Percentiles rank a stretch among this genome's conserved stretches.
These are phyloP conservation scores for Belgica antarctica DNA, from an alignment of 2,888 invertebrate species.

Conservation along the genomic window DNA sequence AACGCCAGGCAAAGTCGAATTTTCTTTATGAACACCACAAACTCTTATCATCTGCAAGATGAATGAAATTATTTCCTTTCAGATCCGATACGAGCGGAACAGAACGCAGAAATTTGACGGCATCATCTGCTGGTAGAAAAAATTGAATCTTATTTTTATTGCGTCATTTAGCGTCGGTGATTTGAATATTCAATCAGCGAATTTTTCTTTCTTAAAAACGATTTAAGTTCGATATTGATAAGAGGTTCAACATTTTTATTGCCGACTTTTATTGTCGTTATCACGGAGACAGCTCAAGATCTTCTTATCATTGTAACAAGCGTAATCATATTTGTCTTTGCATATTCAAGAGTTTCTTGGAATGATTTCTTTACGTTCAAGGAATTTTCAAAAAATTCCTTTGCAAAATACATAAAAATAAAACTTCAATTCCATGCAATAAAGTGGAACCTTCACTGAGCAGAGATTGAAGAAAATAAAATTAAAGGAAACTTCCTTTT, in stretches of 20 bases:
- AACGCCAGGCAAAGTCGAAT: neutral
- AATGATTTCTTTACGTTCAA: no score
- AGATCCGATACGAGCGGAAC: neutral
- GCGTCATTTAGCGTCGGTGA: conserved; percentile 38
- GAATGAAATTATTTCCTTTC: neutral
- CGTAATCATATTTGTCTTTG: no score
- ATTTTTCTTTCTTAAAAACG: neutral
- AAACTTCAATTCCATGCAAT: no score
- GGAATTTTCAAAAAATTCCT: no score
- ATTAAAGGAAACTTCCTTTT: neutral
- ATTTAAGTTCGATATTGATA: conserved; percentile 8
- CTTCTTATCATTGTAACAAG: no score
- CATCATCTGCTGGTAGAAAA: conserved; percentile 36
- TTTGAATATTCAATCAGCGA: conserved; percentile 35
- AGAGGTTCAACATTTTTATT: neutral
- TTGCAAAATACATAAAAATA: no score
- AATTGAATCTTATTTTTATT: conserved; percentile 21
- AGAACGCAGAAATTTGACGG: neutral
- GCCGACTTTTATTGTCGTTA: neutral
- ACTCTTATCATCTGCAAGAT: neutral
- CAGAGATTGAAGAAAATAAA: neutral
- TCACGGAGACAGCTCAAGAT: no score
- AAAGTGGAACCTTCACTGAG: neutral
- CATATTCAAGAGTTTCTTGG: no score
- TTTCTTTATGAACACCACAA: no score